Conservation (phyloP, 2,888 invertebrate genomes). For the Euplexia lucipara region DNA sequence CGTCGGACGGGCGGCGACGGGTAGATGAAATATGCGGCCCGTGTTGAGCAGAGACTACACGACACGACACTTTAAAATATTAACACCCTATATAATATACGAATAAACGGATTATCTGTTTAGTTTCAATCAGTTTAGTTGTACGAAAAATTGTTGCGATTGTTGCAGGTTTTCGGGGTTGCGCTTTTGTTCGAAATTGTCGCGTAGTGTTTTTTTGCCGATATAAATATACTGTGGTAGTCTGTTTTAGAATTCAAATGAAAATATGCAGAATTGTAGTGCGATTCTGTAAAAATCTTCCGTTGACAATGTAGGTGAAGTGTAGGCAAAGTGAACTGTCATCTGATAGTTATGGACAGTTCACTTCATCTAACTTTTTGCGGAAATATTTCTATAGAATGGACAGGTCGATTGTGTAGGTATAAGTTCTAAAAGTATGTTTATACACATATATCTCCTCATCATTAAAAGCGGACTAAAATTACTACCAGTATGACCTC, state of each 20-base stretch:
- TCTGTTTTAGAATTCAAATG: background rate
- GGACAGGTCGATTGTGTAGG: too few species aligned
- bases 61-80: constrained; percentile 89
- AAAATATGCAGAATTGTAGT: too few species aligned
- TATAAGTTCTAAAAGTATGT: too few species aligned
- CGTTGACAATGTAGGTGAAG: too few species aligned
- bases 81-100: constrained; percentile 72
- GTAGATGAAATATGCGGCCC: constrained; percentile 85
- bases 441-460: too few species aligned
- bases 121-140: constrained; percentile 46
- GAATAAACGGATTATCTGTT: constrained; percentile 62
- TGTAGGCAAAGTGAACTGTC: too few species aligned
- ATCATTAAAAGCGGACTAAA: too few species aligned
- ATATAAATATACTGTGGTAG: background rate
- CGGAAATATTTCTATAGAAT: too few species aligned
- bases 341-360: too few species aligned
- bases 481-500: too few species aligned
- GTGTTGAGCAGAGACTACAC: constrained; percentile 82
- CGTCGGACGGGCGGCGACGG: constrained; percentile 76
- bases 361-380: too few species aligned
- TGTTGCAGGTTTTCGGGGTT: background rate
- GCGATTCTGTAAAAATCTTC: too few species aligned
- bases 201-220: background rate
- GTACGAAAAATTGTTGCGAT: constrained; percentile 27
- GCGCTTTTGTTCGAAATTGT: background rate